Base-by-base conservation (phyloP, 2,113 vertebrate genomes). In the Ictalurus furcatus region DNA sequence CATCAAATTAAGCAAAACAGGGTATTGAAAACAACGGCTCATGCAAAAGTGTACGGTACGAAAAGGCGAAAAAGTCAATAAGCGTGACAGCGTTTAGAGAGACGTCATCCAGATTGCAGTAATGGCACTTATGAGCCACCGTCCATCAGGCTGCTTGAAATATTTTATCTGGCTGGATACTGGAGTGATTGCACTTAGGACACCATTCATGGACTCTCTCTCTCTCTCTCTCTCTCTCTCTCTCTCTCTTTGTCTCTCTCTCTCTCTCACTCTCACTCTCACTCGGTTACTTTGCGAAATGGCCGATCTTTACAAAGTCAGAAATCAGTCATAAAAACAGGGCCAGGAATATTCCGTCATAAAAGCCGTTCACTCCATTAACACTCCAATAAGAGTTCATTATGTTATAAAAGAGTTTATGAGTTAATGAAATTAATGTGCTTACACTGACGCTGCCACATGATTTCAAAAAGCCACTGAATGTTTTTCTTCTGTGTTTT, bases 161-260 rank as follows among this genome's bases (percentile, higher is more conserved):
- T 58, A 79, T 76, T 67, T 61, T 52, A 88, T 76, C 76, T 30
- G 87, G 63, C 56, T 65, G 65, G 58, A 84, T 48, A n/a, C 48
- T 86, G 89, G 89, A 91, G 74, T 67, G 88, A 91, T 90, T 85
- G 83, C 87, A 90, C 89, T 91, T 84, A 86, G 52, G 48, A 16
- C 37, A 81, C 48, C 14, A 87, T 89, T 87, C 54, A 76, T 23
- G 28, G 7, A 8, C 76, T 67, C 1, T 52, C 23, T 48, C 54
- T 28, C 14, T 52, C 9, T 85, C 23, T 74, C 21, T 86, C n/a
- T 73, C 30, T 86, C 65, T 86, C 17, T 48, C 37, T 61, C 21
- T 59, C n/a, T 58, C 44, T 85, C 63, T 71, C 28, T 85, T 11
- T 67, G 8, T 85, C 63, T 30, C n/a, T 69, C 40, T 71, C 13